Base-by-base conservation (phyloP, 2,797 vertebrate species). In the Syngnathus rostellatus region DNA sequence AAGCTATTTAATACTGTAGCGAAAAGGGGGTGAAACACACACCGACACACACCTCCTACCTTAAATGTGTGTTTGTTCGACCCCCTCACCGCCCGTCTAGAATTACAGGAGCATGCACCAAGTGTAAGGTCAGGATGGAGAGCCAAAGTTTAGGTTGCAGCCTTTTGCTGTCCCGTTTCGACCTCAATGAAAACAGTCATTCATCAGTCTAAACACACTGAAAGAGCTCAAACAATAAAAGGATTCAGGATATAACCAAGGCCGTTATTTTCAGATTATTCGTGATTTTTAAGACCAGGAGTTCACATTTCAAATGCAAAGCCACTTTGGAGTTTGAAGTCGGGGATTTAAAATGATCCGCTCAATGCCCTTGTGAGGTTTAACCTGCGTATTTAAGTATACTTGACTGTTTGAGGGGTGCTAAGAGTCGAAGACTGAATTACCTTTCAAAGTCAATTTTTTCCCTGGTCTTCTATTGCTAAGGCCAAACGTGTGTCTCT, bases 1-100 rank as follows among this genome's bases (percentile, higher is more conserved):
- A 78, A 71, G 76, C 68, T 64, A 85, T 88, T 82, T 83, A 85
- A 84, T 80, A 83, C 71, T 76, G 76, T 79, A 79, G 82, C 71
- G 67, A 46, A 72, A 76, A 62, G 68, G 71, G 40, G 45, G 70
- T 74, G 81, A 86, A 79, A 83, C 72, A 65, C 74, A 87, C 76
- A 16, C 71, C 73, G 69, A 31, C 31, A 66, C 75, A 86, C 76
- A 16, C 71, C 73, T 81, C 73, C 74, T 81, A 73, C 82, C 73
- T 71, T 21, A 70, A 70, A 71, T 61, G 19, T 55, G 65, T 86
- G 85, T 89, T 88, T 88, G 69, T 79, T 75, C 78, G 82, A 78
- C 63, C 67, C 78, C 77, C 81, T 75, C 65, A 54, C 72, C 64
- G 39, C 80, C 76, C 73, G 69, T 85, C 82, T 87, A 77, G 80